phyloP scores from a whole-genome alignment of 2,888 invertebrate species.

The Orthonevra nobilis region DNA sequence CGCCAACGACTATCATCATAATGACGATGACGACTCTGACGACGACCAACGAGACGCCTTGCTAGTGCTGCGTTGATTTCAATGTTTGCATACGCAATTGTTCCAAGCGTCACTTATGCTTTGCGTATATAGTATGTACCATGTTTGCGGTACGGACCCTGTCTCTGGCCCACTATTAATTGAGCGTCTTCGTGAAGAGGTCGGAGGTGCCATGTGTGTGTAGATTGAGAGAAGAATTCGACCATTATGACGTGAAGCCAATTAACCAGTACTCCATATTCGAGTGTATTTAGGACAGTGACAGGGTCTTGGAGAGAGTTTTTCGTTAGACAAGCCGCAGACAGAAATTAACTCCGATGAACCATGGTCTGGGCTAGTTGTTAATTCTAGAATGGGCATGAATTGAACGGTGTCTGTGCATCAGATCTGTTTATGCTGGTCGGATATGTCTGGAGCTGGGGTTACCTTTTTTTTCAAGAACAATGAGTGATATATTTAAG shows the following conservation, averaged over 20 bases:
- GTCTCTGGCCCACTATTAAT: slow-evolving; percentile 29
- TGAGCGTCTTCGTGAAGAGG: slow-evolving; percentile 30
- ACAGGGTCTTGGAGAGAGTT: slow-evolving; percentile 11
- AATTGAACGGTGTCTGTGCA: slow-evolving; percentile 49
- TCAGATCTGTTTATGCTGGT: slow-evolving; percentile 14
- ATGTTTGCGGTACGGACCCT: no score
- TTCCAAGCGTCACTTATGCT: slow-evolving; percentile 64
- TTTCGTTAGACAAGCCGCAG: slow-evolving; percentile 57
- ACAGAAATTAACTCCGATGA: slow-evolving; percentile 66
- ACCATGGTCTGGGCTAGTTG: slow-evolving; percentile 54
- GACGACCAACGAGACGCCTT: slow-evolving; percentile 4
- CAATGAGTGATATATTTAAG: no score
- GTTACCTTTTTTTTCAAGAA: no score
- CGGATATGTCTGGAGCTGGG: slow-evolving; percentile 58
- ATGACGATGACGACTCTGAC: background rate
- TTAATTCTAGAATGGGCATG: slow-evolving; percentile 53
- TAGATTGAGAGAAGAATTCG: slow-evolving; percentile 62
- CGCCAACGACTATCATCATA: slow-evolving; percentile 66
- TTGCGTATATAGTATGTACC: no score
- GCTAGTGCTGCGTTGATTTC: slow-evolving; percentile 52
- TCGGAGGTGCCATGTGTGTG: slow-evolving; percentile 65
- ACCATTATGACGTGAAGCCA: slow-evolving; percentile 61
- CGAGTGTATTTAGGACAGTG: slow-evolving; percentile 56
- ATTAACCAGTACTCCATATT: slow-evolving; percentile 53
- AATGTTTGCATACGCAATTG: slow-evolving; percentile 70